phyloP scores from a whole-genome alignment of 2,113 vertebrate genomes.

The Haemorhous mexicanus region DNA sequence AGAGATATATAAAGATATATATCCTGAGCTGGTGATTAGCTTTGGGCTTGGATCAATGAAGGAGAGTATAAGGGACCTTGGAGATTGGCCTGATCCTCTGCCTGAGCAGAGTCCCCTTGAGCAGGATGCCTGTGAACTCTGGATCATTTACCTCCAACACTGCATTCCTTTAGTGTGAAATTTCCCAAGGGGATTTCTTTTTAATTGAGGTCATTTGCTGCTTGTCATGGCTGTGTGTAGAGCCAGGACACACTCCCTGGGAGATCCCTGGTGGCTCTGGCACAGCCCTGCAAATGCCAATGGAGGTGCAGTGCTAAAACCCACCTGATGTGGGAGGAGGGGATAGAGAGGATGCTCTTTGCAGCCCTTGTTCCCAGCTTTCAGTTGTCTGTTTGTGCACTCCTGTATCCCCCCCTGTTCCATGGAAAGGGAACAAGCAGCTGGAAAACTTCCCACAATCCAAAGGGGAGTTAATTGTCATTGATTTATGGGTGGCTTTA shows the following conservation, averaged over 20 bases:
- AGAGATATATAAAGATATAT: background rate
- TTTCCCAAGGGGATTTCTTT: background rate
- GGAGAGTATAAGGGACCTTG: background rate
- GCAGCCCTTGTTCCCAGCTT: background rate
- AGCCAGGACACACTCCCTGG: background rate
- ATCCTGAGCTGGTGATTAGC: background rate
- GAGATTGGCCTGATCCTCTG: rapidly evolving
- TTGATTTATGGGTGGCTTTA: conserved; percentile 43
- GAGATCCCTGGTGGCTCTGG: background rate
- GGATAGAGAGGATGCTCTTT: background rate
- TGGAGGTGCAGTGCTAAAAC: background rate
- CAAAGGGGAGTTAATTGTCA: background rate
- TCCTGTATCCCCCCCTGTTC: background rate
- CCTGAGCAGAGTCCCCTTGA: background rate
- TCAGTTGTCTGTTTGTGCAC: rapidly evolving
- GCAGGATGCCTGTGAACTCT: background rate
- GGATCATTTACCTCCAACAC: background rate
- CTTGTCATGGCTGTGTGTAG: background rate
- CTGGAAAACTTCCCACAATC: background rate
- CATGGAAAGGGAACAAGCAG: background rate
- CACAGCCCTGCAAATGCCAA: rapidly evolving
- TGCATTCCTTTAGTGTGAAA: conserved; percentile 32
- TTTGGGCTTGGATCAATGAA: background rate
- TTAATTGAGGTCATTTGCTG: background rate
- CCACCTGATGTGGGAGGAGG: background rate